Evolutionary conservation across 2,113 vertebrate genomes (phyloP), one percentile per base, ranked within the genome.

Genomic region (Pseudorasbora parva): DNA sequence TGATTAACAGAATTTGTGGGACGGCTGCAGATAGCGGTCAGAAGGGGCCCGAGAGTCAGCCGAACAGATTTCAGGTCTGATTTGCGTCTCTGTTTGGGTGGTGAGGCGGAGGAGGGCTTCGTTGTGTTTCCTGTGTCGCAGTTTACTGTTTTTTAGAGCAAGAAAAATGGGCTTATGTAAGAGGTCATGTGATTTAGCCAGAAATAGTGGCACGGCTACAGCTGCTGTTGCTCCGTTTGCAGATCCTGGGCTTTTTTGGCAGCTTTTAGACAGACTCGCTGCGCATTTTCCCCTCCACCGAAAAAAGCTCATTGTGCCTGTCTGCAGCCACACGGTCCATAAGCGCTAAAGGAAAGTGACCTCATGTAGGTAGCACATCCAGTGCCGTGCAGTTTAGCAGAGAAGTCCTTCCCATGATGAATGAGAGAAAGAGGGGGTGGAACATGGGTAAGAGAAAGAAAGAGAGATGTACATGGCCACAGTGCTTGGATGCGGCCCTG

Each of bases 151-250:
- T 95, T 95, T 94, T 94, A 94, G 94, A 95, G 94, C 93, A 94
- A 92, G 94, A 95, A 94, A 95, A 95, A 95, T 95, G 93, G 92
- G 93, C 94, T 95, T 95, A 95, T 95, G 94, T 95, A 95, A 95
- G 89, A 56, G 89, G 93, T 94, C 94, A 95, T 93, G 93, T 95
- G 94, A 95, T 90, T 92, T 91, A 89, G 93, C 93, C 94, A 94
- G 93, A 94, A 95, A 95, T 95, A 95, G 94, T 94, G 93, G 92
- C 91, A 89, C 93, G 92, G 92, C 92, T 95, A 93, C 94, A 94
- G 93, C 93, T 95, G 94, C 92, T 91, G 92, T 91, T 92, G 92
- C 92, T 93, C 92, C 92, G 92, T 92, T 92, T 93, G 93, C 93
- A 91, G 93, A 92, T 92, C 89, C 91, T 91, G 91, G 92, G 92